phyloP scores from a whole-genome alignment of 2,113 vertebrate species.

The Xenopus laevis region DNA sequence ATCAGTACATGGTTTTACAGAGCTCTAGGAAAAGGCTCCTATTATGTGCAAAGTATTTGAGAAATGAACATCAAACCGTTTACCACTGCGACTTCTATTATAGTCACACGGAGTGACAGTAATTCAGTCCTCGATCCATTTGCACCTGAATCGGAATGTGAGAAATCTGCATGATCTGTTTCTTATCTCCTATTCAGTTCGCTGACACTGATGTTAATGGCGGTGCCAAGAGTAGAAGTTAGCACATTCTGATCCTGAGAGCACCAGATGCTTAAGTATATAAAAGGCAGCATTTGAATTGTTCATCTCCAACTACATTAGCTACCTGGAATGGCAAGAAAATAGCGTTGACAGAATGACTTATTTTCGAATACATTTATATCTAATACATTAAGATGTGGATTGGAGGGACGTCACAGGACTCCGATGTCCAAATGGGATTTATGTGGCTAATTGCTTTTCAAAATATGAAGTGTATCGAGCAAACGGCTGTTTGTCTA shows the following conservation, averaged over 20 bases:
- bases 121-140: slow-evolving; percentile 17
- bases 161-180: background rate
- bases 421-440: background rate
- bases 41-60: slow-evolving; percentile 29
- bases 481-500: background rate
- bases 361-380: background rate
- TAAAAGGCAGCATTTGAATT: background rate
- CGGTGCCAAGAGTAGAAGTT: background rate
- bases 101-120: background rate
- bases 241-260: background rate
- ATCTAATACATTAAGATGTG: background rate
- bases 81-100: slow-evolving; percentile 17
- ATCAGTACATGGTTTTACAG: background rate
- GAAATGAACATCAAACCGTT: background rate
- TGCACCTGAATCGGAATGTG: slow-evolving; percentile 7
- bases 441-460: background rate
- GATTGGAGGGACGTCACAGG: background rate
- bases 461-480: background rate
- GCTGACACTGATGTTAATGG: background rate
- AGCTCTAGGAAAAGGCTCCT: slow-evolving; percentile 6
- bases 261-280: background rate
- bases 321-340: background rate
- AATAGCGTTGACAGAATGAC: background rate
- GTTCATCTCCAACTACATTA: background rate
- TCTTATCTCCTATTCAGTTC: background rate